These are phyloP conservation scores for Hippopotamyrus pictus DNA, from an alignment of 2,797 vertebrate species.

Conservation along the genomic window DNA sequence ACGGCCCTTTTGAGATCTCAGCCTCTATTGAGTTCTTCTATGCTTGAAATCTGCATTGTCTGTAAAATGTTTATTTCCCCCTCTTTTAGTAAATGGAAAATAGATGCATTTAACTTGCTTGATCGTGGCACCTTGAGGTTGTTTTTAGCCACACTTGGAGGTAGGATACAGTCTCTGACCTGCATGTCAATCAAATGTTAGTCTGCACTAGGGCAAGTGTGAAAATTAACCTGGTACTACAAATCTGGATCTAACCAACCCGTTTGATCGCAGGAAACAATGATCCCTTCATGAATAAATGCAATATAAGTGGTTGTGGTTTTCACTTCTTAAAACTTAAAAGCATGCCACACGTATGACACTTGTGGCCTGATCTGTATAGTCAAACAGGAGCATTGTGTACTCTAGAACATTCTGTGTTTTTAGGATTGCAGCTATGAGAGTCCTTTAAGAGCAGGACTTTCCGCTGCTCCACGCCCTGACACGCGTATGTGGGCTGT, in stretches of 20 bases:
- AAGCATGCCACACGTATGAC: background rate
- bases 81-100: background rate
- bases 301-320: background rate
- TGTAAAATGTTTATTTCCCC: background rate
- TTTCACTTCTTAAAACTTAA: background rate
- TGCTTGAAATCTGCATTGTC: conserved; percentile 38
- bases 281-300: background rate
- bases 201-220: background rate
- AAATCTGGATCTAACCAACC: background rate
- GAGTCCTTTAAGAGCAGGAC: background rate
- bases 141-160: background rate
- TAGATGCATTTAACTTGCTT: background rate
- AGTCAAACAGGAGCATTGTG: background rate
- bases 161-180: background rate
- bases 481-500: background rate
- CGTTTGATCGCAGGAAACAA: background rate
- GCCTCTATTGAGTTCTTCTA: conserved; percentile 36
- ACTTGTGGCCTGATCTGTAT: background rate
- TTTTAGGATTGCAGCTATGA: background rate
- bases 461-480: background rate
- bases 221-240: background rate
- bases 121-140: background rate
- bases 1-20: conserved; percentile 39
- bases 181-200: background rate
- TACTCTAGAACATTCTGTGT: background rate